phyloP scores from a whole-genome alignment of 2,113 vertebrate genomes.

The Paradoxurus hermaphroditus region DNA sequence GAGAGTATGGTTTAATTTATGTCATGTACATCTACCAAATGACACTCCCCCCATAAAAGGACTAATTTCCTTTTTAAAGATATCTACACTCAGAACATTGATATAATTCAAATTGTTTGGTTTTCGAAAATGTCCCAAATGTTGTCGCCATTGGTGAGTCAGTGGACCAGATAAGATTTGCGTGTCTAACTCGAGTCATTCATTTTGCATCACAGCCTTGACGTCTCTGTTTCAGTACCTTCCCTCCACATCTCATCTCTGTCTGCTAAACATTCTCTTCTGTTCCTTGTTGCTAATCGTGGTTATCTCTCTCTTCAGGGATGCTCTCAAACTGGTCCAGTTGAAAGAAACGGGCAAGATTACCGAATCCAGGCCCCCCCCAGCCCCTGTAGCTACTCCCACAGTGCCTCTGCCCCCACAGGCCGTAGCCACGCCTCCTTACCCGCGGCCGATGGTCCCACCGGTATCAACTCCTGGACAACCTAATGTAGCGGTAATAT shows the following conservation, averaged over 20 bases:
- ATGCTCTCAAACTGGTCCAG: constrained; percentile 92
- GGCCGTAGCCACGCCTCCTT: constrained; percentile 62
- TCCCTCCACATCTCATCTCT: background rate
- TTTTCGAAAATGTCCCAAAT: background rate
- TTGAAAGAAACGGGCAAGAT: constrained; percentile 78
- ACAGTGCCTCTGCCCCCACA: constrained; percentile 40
- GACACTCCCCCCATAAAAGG: background rate
- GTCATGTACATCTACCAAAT: constrained; percentile 16
- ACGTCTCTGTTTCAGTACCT: background rate
- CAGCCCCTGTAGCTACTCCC: constrained; percentile 55
- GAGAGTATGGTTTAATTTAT: background rate
- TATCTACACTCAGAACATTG: background rate
- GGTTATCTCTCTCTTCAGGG: constrained; percentile 83
- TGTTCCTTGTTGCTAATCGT: constrained; percentile 6
- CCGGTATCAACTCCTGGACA: constrained; percentile 90
- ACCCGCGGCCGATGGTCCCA: constrained; percentile 86
- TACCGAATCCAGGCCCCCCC: constrained; percentile 62
- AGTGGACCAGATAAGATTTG: background rate
- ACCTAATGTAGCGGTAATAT: constrained; percentile 86
- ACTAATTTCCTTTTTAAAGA: constrained; percentile 11
- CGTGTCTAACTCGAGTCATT: background rate
- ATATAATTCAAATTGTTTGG: background rate
- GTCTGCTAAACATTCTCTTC: background rate
- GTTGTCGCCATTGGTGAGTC: background rate
- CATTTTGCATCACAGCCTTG: background rate